A percentile compares a stretch with the other conserved stretches of the same genome.
Conservation (phyloP, 1,140 invertebrate genomes). For the Pemphigus obesinymphae region DNA sequence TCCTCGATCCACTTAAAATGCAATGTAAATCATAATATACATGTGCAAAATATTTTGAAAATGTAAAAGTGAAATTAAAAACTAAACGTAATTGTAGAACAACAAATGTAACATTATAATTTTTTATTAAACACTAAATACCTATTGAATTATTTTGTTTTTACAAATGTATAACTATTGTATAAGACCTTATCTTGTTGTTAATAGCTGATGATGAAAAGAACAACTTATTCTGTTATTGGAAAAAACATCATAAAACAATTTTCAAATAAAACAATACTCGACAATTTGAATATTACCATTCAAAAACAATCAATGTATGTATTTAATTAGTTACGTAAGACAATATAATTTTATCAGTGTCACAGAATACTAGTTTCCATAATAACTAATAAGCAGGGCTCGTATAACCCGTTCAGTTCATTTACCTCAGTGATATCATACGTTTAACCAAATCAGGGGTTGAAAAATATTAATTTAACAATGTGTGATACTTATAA, state of each 20-base stretch:
- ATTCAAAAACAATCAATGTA: slow-evolving; percentile 25
- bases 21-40: background rate
- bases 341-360: too few relatives aligned
- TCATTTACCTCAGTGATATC: too few relatives aligned
- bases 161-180: background rate
- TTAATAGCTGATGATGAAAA: background rate
- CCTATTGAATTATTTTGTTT: background rate
- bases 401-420: too few relatives aligned
- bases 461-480: too few relatives aligned
- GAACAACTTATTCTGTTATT: slow-evolving; percentile 1
- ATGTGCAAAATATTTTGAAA: background rate
- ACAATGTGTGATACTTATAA: too few relatives aligned
- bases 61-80: background rate
- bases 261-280: background rate
- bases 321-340: background rate
- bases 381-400: too few relatives aligned
- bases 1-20: background rate
- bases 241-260: background rate
- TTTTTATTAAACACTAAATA: background rate
- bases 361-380: too few relatives aligned
- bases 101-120: background rate
- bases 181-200: background rate
- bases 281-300: background rate
- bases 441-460: too few relatives aligned
- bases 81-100: background rate